phyloP scores from a whole-genome alignment of 2,113 vertebrate genomes.

The Pituophis catenifer region DNA sequence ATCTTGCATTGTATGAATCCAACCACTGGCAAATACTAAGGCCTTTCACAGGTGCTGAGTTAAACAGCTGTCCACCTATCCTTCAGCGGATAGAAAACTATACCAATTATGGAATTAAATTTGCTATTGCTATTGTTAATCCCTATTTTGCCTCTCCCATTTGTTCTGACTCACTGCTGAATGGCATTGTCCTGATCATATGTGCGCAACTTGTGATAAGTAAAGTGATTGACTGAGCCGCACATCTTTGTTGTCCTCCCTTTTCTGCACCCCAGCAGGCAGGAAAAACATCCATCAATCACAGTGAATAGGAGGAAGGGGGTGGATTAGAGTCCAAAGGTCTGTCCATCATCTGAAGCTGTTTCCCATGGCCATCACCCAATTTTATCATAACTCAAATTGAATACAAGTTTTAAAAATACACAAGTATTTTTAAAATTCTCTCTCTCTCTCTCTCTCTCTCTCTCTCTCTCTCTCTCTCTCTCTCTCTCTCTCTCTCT shows the following conservation, averaged over 20 bases:
- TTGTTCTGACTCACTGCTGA: neutral
- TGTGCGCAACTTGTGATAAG: neutral
- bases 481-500: no score
- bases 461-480: accelerated
- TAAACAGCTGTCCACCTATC: neutral
- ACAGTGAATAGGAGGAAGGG: neutral
- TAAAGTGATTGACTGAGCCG: neutral
- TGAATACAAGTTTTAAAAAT: neutral
- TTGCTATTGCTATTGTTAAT: neutral
- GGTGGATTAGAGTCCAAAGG: neutral
- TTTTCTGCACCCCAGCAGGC: neutral
- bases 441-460: neutral
- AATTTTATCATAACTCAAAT: neutral
- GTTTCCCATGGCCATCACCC: neutral
- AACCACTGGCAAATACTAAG: neutral
- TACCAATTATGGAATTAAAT: neutral
- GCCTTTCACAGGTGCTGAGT: neutral
- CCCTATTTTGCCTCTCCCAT: neutral
- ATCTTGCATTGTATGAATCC: neutral
- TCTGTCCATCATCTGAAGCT: neutral
- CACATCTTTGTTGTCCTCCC: neutral
- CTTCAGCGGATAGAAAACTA: neutral
- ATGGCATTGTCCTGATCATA: neutral
- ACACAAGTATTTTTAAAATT: neutral
- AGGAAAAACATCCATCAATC: neutral